Conservation (phyloP, 2,113 vertebrate species). For the Aptenodytes forsteri region DNA sequence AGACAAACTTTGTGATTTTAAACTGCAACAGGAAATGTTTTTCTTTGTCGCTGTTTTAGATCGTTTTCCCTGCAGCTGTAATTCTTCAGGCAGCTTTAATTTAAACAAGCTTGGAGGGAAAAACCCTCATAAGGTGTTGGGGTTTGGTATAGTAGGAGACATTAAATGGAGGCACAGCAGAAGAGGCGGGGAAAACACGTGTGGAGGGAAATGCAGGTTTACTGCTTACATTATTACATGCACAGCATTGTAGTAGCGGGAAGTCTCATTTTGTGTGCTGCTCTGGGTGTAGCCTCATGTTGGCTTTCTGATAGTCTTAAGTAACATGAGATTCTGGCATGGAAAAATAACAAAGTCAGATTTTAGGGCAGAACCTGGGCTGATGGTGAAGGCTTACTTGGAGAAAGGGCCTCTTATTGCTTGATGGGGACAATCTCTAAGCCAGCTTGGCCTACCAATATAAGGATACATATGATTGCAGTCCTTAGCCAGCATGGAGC, state of each 20-base stretch:
- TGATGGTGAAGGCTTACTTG: not conserved
- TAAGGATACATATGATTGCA: accelerated
- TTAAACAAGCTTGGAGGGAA: not conserved
- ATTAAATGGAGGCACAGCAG: not conserved
- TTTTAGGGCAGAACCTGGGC: not conserved
- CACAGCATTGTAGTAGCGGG: not conserved
- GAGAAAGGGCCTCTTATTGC: not conserved
- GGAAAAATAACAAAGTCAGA: not conserved
- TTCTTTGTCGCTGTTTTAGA: not conserved
- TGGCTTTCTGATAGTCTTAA: not conserved
- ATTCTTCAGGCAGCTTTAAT: not conserved
- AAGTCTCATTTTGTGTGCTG: not conserved
- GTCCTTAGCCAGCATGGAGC: not conserved
- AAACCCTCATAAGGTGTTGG: accelerated
- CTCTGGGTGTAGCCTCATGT: not conserved
- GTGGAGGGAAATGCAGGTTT: not conserved
- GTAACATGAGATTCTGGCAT: not conserved
- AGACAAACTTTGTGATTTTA: not conserved
- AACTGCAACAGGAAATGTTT: not conserved
- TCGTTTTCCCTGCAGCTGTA: not conserved
- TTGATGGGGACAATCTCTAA: not conserved
- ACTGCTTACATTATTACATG: not conserved
- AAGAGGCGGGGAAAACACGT: not conserved
- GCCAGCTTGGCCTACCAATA: not conserved
- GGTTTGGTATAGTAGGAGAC: not conserved